Evolutionary conservation across 1,140 invertebrate genomes (phyloP), one percentile per base, ranked within the genome.

Genomic region (Plodia interpunctella): DNA sequence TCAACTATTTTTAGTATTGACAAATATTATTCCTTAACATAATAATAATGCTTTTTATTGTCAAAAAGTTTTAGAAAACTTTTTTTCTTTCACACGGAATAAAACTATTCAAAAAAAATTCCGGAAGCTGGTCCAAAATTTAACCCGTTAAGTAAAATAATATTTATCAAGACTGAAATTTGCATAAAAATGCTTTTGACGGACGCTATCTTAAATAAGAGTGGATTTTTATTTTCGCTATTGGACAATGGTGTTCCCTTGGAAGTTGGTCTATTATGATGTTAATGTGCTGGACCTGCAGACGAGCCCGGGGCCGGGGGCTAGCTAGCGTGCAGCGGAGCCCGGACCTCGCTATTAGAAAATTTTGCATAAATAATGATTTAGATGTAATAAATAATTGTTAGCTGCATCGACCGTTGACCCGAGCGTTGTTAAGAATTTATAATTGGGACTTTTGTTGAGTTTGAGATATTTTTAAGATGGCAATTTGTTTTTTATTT

Each of bases 341-440:
- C 17, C 18, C 59, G 15, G 66, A 76, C 62, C 83, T 86, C 72
- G 55, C 44, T 63, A 69, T 82, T 82, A 83, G 74, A 78, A 61
- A 63, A 65, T 68, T 67, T 68, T 86, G 83, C 83, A 86, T 83
- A 82, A 71, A 72, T 85, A 85, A 83, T 80, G 62, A 66, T 62
- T 68, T 68, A 63, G 59, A 54, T 60, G 58, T 59, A 66, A 61
- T 65, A 64, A 65, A 63, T 59, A 56, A 59, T 15, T 44, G 38
- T 44, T 38, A 57, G 38, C 58, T 61, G 64, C 64, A 66, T 59
- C 55, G 56, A 65, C 56, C 63, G 63, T 65, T 65, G 63, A 61
- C 59, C 59, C 8, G 44, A 8, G 4, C 5, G 5, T 32, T 17
- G 49, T 17, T 60, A 57, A 15, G 49, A 57, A 60, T 59, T 53